Percentiles rank a stretch among this genome's conserved stretches.
phyloP scores from a whole-genome alignment of 1,140 invertebrate genomes.

The Macrocentrus cingulum region DNA sequence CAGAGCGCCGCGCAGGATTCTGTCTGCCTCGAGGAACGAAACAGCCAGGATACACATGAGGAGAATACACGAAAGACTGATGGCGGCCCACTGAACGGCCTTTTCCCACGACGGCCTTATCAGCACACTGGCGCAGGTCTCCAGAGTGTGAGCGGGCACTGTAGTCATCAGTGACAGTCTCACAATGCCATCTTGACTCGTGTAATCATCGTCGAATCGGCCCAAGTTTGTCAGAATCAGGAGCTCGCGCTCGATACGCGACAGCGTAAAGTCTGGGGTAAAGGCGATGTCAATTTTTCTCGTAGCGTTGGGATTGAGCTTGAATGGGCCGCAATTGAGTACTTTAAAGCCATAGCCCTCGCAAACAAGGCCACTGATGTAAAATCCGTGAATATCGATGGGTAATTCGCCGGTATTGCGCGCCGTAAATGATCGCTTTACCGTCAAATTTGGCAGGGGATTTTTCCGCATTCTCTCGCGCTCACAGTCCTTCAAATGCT shows the following conservation, averaged over 20 bases:
- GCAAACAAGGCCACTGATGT: conserved; percentile 74
- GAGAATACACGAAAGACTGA: conserved; percentile 66
- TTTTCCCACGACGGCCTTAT: conserved; percentile 81
- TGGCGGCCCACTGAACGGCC: conserved; percentile 69
- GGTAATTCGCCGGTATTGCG: conserved; percentile 85
- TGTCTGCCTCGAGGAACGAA: conserved; percentile 75
- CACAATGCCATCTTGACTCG: conserved; percentile 38
- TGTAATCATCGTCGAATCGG: conserved; percentile 24
- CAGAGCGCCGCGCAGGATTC: conserved; percentile 65
- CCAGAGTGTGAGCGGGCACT: conserved; percentile 75
- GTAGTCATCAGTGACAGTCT: conserved; percentile 72
- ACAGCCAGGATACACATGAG: conserved; percentile 70
- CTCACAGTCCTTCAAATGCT: conserved; percentile 82
- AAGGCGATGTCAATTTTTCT: conserved; percentile 88
- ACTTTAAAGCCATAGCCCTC: conserved; percentile 87
- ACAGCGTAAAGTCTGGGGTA: conserved; percentile 89
- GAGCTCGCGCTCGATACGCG: conserved; percentile 70
- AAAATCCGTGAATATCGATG: conserved; percentile 75
- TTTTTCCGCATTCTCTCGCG: conserved; percentile 58
- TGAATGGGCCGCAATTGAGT: conserved; percentile 81
- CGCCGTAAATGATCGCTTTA: conserved; percentile 83
- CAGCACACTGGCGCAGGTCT: conserved; percentile 71
- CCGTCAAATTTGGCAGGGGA: conserved; percentile 70
- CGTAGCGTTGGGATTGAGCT: conserved; percentile 79
- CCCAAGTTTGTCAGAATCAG: conserved; percentile 64